A percentile compares a stretch with the other conserved stretches of the same genome.
phyloP scores from a whole-genome alignment of 2,113 vertebrate species.

The Forbesichthys agassizii region DNA sequence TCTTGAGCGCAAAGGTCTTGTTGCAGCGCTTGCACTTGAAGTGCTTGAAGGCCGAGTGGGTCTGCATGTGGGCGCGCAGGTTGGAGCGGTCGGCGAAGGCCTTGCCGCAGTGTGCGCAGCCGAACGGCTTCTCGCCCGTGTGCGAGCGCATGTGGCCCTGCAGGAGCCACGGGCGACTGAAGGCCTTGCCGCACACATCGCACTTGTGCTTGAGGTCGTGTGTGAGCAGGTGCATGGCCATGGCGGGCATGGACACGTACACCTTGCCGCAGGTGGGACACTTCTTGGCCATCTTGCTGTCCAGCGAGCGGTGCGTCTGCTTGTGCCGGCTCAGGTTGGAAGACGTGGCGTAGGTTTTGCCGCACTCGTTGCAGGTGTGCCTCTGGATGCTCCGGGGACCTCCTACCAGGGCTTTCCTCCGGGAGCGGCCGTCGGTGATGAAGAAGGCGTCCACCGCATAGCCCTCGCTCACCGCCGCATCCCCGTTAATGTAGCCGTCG shows the following conservation, averaged over 20 bases:
- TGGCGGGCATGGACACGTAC: conserved; percentile 95
- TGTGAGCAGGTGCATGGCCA: conserved; percentile 95
- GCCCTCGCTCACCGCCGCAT: conserved; percentile 88
- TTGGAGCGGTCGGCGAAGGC: conserved; percentile 94
- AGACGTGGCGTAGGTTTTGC: conserved; percentile 90
- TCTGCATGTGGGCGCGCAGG: conserved; percentile 95
- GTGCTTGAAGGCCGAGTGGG: conserved; percentile 94
- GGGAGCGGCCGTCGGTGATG: conserved; percentile 90
- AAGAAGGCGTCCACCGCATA: conserved; percentile 91
- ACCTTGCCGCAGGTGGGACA: conserved; percentile 92
- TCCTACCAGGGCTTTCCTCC: conserved; percentile 78
- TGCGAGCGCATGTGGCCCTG: conserved; percentile 95
- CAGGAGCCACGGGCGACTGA: conserved; percentile 91
- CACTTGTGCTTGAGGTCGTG: conserved; percentile 97
- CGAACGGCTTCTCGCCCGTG: conserved; percentile 93
- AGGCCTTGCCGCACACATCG: conserved; percentile 89
- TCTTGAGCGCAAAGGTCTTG: conserved; percentile 93
- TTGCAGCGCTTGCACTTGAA: conserved; percentile 94
- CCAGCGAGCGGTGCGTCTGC: conserved; percentile 91
- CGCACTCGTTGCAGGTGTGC: conserved; percentile 88
- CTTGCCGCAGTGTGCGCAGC: conserved; percentile 92
- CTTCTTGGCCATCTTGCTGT: conserved; percentile 92
- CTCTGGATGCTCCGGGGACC: conserved; percentile 78
- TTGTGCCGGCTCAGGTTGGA: conserved; percentile 92
- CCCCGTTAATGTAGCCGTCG: conserved; percentile 89